Percentiles rank a stretch among this genome's conserved stretches.
Conservation (phyloP, 2,113 vertebrate species). For the Microcebus lehilahytsara region DNA sequence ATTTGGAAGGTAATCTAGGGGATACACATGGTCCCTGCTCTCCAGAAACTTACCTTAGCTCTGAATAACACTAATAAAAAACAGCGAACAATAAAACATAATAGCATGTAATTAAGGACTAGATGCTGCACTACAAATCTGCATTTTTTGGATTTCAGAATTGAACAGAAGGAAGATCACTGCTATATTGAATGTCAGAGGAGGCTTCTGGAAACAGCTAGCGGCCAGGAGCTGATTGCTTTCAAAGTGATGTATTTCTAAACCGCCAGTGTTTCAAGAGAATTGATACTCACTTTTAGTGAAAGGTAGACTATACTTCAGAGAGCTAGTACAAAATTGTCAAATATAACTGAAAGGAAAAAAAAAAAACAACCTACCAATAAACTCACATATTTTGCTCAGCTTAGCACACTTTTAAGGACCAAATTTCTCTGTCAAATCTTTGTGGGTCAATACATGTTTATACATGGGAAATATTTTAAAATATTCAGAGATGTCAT, state of each 20-base stretch:
- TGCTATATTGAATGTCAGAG: background rate
- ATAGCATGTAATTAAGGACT: background rate
- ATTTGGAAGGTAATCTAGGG: background rate
- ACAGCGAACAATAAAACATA: background rate
- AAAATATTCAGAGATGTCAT: background rate
- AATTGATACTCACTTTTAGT: background rate
- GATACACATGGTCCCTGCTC: background rate
- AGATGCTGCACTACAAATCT: background rate
- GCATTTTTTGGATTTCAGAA: conserved; percentile 25
- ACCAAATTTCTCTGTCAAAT: background rate
- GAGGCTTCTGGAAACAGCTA: background rate
- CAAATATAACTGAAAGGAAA: background rate
- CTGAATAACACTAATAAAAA: background rate
- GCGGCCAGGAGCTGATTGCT: background rate
- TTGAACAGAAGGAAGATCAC: background rate
- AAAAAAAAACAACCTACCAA: background rate
- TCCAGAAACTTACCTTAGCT: background rate
- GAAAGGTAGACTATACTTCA: conserved; percentile 17
- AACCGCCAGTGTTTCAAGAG: background rate
- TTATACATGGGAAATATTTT: background rate
- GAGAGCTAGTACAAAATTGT: background rate
- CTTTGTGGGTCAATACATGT: background rate
- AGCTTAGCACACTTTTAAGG: background rate
- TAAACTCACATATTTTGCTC: background rate
- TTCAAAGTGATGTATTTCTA: background rate